These are phyloP conservation scores for Odocoileus virginianus DNA, from an alignment of 2,113 vertebrate species.

Conservation along the genomic window DNA sequence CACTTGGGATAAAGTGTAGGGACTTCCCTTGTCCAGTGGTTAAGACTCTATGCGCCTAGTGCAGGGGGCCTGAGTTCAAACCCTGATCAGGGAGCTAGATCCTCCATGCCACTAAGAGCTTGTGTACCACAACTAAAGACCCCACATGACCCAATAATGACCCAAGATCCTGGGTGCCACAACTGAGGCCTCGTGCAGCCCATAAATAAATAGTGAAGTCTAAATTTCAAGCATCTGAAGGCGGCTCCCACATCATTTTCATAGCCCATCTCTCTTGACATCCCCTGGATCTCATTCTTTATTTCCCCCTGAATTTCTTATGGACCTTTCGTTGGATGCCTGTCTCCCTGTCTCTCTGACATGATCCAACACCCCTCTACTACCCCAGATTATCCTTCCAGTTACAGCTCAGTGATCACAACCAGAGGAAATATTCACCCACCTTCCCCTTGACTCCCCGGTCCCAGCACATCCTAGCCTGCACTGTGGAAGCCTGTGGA, in stretches of 20 bases:
- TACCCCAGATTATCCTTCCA: neutral
- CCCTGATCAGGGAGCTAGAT: neutral
- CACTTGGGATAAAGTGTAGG: neutral
- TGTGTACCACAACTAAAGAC: neutral
- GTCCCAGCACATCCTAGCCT: neutral
- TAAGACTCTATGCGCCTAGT: neutral
- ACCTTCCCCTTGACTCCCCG: rapidly evolving
- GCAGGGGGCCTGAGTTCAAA: neutral
- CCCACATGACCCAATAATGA: rapidly evolving
- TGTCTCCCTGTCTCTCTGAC: neutral
- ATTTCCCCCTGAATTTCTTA: neutral
- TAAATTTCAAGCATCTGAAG: neutral
- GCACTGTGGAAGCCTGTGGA: rapidly evolving
- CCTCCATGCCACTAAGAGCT: neutral
- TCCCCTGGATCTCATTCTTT: neutral
- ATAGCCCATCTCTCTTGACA: neutral
- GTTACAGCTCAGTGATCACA: no score
- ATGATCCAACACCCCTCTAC: neutral
- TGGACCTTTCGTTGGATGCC: neutral
- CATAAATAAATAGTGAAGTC: neutral
- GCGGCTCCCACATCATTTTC: neutral
- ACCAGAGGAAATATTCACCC: neutral
- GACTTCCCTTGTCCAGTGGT: neutral
- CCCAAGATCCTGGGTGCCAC: neutral
- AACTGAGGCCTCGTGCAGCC: neutral